Percentiles rank a stretch among this genome's conserved stretches.
These are phyloP conservation scores for Tetraodon nigroviridis DNA, from an alignment of 2,113 vertebrate genomes.

Conservation along the genomic window DNA sequence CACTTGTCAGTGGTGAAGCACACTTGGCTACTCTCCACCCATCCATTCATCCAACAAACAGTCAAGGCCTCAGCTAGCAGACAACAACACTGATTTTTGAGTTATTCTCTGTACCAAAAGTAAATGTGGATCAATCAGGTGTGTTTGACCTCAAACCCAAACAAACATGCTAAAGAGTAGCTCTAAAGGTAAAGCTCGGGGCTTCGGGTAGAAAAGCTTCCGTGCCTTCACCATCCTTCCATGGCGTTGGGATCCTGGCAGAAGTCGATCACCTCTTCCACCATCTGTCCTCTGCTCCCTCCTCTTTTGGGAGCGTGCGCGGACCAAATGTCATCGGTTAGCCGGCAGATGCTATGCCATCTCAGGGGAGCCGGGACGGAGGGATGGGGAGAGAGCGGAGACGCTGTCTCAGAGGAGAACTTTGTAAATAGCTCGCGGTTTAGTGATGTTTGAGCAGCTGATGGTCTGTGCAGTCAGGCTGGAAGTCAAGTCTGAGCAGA, in stretches of 20 bases:
- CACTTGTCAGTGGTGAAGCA: background rate
- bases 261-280: conserved; percentile 11
- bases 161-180: too few relatives aligned
- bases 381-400: conserved; percentile 24
- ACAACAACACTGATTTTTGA: too few relatives aligned
- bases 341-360: conserved; percentile 34
- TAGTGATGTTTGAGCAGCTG: conserved; percentile 29
- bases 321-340: conserved; percentile 33
- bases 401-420: conserved; percentile 39
- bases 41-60: background rate
- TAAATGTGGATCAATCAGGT: too few relatives aligned
- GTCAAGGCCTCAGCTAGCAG: too few relatives aligned
- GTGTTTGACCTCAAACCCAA: too few relatives aligned
- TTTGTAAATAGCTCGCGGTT: conserved; percentile 34
- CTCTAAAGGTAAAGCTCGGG: too few relatives aligned
- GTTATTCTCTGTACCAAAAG: too few relatives aligned
- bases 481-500: background rate
- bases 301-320: conserved; percentile 34
- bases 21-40: background rate
- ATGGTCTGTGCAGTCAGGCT: background rate
- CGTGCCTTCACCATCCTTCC: too few relatives aligned
- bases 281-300: conserved; percentile 41
- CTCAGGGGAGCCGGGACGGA: conserved; percentile 13
- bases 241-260: conserved; percentile 2
- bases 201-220: too few relatives aligned